Base-by-base conservation (phyloP, 2,113 vertebrate species). In the Centropristis striata region DNA sequence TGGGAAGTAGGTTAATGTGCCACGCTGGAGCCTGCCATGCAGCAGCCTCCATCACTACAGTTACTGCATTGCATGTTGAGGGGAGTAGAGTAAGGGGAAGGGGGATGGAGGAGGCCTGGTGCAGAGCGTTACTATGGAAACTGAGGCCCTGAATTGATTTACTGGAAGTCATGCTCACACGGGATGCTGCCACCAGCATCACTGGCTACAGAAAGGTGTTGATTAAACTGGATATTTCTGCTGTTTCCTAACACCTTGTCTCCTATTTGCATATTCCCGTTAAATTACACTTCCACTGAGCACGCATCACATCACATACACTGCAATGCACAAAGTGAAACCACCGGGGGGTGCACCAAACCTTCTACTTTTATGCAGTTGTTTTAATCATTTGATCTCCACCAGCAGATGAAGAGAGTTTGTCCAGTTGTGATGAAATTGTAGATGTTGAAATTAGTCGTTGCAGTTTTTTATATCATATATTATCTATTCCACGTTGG, bases 1-100 rank as follows among this genome's bases (percentile, higher is more conserved):
- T 57, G 57, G 71, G 85, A 94, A 93, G 88, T 93, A 90, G 93
- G 93, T 94, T 93, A 94, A 93, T 93, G 93, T 95, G 92, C 91
- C 93, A 94, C 70, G 88, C 89, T 92, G 87, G 88, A 89, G 85
- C 80, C 39, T 60, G 39, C 64, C 12, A 53, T 78, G 68, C 54
- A 46, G 75, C 59, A 42, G 75, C 69, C 85, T 86, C 72, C 85
- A 81, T 89, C 68, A 36, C 76, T 78, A 87, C 82, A 41, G 68
- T 80, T 81, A 78, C 78, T 83, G 72, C 78, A 68, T 69, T 23
- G 77, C 81, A 51, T 28, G 73, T 65, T 51, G 7, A 75, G 53
- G 58, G 69, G 72, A 74, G 59, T 15, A 82, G 72, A 74, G 59
- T 15, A 82, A 36, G 8, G 71, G 63, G 76, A 61, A 69, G 78